Conservation (phyloP, 1,140 invertebrate genomes). For the Drosophila santomea region DNA sequence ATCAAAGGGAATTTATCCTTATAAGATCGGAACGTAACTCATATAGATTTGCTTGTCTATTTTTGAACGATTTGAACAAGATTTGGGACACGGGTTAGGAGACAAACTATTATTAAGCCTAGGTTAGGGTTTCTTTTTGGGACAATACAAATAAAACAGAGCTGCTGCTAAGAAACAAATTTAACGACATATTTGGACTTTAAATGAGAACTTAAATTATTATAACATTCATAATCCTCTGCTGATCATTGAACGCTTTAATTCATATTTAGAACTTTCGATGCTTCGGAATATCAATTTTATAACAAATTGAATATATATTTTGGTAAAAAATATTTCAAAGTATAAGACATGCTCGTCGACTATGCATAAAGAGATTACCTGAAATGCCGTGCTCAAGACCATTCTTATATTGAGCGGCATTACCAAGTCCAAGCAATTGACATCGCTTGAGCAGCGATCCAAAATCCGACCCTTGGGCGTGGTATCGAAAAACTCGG, state of each 20-base stretch:
- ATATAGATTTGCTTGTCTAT: not conserved
- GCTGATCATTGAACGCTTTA: too few relatives aligned
- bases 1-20: constrained; percentile 1
- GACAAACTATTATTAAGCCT: constrained; percentile 6
- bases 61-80: not conserved
- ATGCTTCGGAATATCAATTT: too few relatives aligned
- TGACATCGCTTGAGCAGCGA: constrained; percentile 91
- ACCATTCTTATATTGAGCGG: constrained; percentile 80
- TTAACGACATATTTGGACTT: not conserved
- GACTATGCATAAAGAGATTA: constrained; percentile 30
- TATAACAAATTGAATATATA: too few relatives aligned
- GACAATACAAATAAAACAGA: not conserved
- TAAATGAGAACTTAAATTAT: not conserved
- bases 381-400: constrained; percentile 73
- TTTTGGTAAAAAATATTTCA: too few relatives aligned
- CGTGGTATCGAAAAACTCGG: constrained; percentile 91
- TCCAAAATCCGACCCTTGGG: constrained; percentile 91
- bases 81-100: constrained; percentile 19
- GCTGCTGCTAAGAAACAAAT: not conserved
- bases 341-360: not conserved
- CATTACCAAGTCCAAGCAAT: constrained; percentile 87
- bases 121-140: not conserved
- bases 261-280: too few relatives aligned
- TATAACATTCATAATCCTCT: too few relatives aligned
- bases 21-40: constrained; percentile 4